phyloP scores from a whole-genome alignment of 2,888 invertebrate species.

The Hemaris fuciformis region DNA sequence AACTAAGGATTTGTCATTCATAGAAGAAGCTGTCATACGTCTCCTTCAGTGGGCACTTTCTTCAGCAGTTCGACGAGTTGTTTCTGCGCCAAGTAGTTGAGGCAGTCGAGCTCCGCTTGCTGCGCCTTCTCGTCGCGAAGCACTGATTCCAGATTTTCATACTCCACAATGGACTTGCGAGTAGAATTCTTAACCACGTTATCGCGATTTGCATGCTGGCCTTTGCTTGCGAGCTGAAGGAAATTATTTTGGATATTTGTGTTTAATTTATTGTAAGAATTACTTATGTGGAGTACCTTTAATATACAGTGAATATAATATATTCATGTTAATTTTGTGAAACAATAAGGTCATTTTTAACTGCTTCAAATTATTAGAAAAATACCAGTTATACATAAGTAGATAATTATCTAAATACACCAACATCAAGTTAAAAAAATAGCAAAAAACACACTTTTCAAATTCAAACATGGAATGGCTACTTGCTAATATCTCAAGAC shows the following conservation, averaged over 20 bases:
- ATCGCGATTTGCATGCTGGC: constrained; percentile 74
- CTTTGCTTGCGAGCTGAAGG: constrained; percentile 65
- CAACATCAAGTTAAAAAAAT: no score
- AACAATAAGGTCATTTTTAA: no score
- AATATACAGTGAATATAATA: no score
- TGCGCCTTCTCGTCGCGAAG: constrained; percentile 77
- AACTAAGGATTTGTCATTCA: no score
- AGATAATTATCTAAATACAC: no score
- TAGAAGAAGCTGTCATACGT: constrained; percentile 46
- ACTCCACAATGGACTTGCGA: constrained; percentile 74
- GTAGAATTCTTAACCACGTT: constrained; percentile 74
- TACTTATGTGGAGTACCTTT: no score
- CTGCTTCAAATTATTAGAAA: no score
- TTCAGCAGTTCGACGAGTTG: constrained; percentile 62
- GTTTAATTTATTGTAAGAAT: not conserved
- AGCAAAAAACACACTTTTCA: no score
- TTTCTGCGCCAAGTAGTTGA: constrained; percentile 71
- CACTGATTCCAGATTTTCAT: constrained; percentile 74
- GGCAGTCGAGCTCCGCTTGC: constrained; percentile 74
- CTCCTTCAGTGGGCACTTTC: constrained; percentile 66
- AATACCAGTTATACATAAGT: no score
- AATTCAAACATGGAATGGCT: no score
- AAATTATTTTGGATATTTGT: not conserved
- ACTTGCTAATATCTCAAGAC: no score
- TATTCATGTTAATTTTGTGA: no score